Base-by-base conservation (phyloP, 2,797 vertebrate species). In the Etheostoma perlongum region DNA sequence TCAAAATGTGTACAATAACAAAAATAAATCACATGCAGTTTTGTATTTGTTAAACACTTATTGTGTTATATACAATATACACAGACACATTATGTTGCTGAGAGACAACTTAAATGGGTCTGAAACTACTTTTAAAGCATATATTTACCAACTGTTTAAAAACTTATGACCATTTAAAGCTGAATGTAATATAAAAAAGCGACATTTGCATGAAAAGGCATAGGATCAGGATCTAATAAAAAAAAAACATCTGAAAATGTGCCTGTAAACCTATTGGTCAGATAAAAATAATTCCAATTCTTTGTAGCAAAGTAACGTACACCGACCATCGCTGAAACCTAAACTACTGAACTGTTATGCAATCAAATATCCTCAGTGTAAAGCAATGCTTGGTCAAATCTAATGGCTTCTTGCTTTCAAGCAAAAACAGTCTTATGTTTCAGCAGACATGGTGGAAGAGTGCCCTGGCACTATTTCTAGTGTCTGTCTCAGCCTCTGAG, bases 381-480 rank as follows among this genome's bases (percentile, higher is more conserved):
- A 76, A 61, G 52, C 60, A 47, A 78, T 9, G 68, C 74, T 64
- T 27, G 57, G 78, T 79, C 65, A 79, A 69, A 76, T 71, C 18
- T 62, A 78, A 88, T 58, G 69, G 72, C 49, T 68, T 62, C 47
- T 75, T 84, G 82, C 77, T 76, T 87, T 62, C 2, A 7, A 70
- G 81, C 75, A 70, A 46, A 57, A 72, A 60, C 40, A 71, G 67
- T 59, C 55, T 79, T 44, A 18, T 57, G 74, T 74, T 85, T 85
- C 42, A 51, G 69, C 83, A 86, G 82, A 91, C 83, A 75, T 30
- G 62, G 68, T 78, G 90, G 87, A 89, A 86, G 55, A 6, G 2
- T 58, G 88, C 83, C 83, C 83, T 44, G 3, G 62, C 77, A 88
- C 86, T 90, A 93, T 92, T 91, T 93, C 85, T 84, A 88, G 88